Percentiles rank a stretch among this genome's conserved stretches.
Conservation (phyloP, 2,888 invertebrate genomes). For the Hybos culiciformis region DNA sequence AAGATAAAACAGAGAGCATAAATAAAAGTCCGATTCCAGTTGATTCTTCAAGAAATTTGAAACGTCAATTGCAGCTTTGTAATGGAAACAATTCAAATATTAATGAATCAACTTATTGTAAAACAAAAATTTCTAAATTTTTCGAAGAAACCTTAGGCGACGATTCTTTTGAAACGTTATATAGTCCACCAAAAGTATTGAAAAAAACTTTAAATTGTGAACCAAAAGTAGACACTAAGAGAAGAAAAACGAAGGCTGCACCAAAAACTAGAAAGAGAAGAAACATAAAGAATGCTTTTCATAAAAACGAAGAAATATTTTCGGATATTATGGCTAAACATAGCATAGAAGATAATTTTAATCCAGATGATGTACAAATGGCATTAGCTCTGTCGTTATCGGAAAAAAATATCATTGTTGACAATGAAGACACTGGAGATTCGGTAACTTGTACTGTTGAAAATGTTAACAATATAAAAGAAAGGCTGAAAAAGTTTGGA, state of each 20-base stretch:
- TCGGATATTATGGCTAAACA: slow-evolving; percentile 29
- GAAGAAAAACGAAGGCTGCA: slow-evolving; percentile 8
- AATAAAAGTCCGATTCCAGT: not conserved
- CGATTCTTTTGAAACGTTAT: slow-evolving; percentile 15
- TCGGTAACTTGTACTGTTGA: slow-evolving; percentile 9
- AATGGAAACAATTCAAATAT: not conserved
- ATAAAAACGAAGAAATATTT: slow-evolving; percentile 30
- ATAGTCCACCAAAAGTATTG: not conserved
- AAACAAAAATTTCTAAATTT: not conserved
- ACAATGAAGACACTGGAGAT: slow-evolving; percentile 11
- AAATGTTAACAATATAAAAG: slow-evolving; percentile 31
- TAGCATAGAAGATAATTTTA: slow-evolving; percentile 38
- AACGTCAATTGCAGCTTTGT: not conserved
- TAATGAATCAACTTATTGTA: not conserved
- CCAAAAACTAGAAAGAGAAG: slow-evolving; percentile 21
- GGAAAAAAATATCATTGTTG: slow-evolving; percentile 18
- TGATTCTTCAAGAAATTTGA: not conserved
- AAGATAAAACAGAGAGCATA: not conserved
- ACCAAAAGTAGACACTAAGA: slow-evolving; percentile 4
- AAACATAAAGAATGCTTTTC: slow-evolving; percentile 26
- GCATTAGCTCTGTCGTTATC: slow-evolving; percentile 55
- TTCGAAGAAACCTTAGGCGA: not conserved
- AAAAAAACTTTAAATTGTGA: slow-evolving; percentile 18
- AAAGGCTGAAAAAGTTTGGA: slow-evolving; percentile 47
- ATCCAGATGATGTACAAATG: slow-evolving; percentile 51